These are phyloP conservation scores for Megalops atlanticus DNA, from an alignment of 2,113 vertebrate species.

Conservation along the genomic window DNA sequence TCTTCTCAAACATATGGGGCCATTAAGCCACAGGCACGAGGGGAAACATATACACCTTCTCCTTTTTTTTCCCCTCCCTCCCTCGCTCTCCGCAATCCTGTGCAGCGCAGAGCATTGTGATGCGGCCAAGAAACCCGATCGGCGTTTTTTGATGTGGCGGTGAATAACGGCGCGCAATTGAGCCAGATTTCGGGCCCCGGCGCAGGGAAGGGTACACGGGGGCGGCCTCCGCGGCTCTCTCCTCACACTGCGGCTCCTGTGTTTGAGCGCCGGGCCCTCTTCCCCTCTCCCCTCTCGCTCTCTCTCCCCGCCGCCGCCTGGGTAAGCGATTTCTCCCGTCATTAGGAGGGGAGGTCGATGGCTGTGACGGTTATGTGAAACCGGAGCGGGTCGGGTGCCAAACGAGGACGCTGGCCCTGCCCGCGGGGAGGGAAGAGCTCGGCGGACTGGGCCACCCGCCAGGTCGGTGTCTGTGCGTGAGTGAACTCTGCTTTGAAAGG, in stretches of 20 bases:
- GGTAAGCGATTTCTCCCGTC: constrained; percentile 2
- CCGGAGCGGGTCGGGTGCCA: constrained; percentile 62
- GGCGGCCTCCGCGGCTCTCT: constrained; percentile 28
- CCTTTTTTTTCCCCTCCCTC: constrained; percentile 61
- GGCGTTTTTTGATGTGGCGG: constrained; percentile 64
- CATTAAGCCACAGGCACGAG: constrained; percentile 72
- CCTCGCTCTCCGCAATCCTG: constrained; percentile 63
- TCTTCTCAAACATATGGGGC: constrained; percentile 76
- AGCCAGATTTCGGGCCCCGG: constrained; percentile 72
- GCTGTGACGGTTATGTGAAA: constrained; percentile 72
- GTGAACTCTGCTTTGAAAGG: constrained; percentile 48
- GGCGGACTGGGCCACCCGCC: constrained; percentile 44
- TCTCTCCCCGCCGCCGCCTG: constrained; percentile 42
- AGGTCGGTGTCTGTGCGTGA: constrained; percentile 48
- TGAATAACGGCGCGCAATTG: constrained; percentile 72
- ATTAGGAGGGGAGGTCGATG: constrained; percentile 61
- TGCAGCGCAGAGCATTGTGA: constrained; percentile 76
- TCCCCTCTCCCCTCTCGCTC: constrained; percentile 37
- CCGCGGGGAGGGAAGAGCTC: constrained; percentile 11
- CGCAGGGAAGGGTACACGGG: constrained; percentile 39
- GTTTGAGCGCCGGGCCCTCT: constrained; percentile 31
- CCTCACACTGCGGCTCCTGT: not conserved
- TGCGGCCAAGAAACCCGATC: constrained; percentile 76
- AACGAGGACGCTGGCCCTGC: constrained; percentile 40
- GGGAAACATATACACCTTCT: constrained; percentile 71